Evolutionary conservation across 2,888 invertebrate species (phyloP).

Genomic region (Pachycephus smyrnensis): DNA sequence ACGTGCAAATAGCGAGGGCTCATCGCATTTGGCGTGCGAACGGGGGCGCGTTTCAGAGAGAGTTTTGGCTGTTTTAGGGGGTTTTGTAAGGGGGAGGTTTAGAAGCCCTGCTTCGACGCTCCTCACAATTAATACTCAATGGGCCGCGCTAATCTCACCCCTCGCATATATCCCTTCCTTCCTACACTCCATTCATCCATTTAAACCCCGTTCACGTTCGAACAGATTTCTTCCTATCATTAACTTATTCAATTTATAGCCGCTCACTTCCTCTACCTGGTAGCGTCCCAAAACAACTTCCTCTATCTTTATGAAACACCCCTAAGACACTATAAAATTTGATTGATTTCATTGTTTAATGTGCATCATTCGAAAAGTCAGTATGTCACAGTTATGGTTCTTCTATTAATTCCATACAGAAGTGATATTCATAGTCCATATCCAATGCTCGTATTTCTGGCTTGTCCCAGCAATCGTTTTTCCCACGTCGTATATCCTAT

Average conservation of each 20-base stretch:
- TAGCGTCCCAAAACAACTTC: background rate
- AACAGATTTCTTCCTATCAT: conserved; percentile 25
- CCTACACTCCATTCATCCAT: background rate
- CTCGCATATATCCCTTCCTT: conserved; percentile 10
- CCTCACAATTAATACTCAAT: conserved; percentile 44
- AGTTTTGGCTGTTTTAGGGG: conserved; percentile 5
- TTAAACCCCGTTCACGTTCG: background rate
- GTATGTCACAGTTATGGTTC: background rate
- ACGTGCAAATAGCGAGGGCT: conserved; percentile 32
- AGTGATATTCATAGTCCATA: background rate
- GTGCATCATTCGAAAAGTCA: background rate
- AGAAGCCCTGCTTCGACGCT: conserved; percentile 13
- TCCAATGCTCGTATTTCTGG: background rate
- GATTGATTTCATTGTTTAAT: background rate
- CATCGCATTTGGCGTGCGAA: conserved; percentile 20
- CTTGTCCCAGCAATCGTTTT: background rate
- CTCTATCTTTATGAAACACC: background rate
- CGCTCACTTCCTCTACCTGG: background rate
- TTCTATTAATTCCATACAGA: background rate
- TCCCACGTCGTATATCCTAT: background rate
- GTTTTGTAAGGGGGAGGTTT: background rate
- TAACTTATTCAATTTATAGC: conserved; percentile 26
- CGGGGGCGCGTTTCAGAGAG: background rate
- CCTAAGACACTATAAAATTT: background rate
- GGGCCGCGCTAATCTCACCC: conserved; percentile 37